Percentiles rank a stretch among this genome's conserved stretches.
phyloP scores from a whole-genome alignment of 2,797 vertebrate genomes.

The Sebastes dallii region DNA sequence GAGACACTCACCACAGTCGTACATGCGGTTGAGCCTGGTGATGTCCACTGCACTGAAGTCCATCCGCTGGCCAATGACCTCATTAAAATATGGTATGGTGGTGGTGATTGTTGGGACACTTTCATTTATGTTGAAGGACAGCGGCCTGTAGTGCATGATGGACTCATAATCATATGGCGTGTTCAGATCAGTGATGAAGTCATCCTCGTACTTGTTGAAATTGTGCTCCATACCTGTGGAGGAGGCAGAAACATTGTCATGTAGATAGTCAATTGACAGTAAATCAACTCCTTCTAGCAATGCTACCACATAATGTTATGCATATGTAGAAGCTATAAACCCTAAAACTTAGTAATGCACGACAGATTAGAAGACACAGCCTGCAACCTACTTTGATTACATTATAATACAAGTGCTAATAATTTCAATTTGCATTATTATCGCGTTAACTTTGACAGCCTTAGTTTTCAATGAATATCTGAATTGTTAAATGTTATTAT shows the following conservation, averaged over 20 bases:
- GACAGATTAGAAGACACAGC: background rate
- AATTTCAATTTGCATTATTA: background rate
- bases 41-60: slow-evolving; percentile 89
- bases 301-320: background rate
- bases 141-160: slow-evolving; percentile 89
- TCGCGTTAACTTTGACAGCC: background rate
- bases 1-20: slow-evolving; percentile 89
- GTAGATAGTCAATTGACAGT: background rate
- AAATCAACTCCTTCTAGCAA: background rate
- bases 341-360: background rate
- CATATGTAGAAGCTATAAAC: background rate
- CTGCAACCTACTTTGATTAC: background rate
- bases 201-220: slow-evolving; percentile 85
- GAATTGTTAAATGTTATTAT: background rate
- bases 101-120: slow-evolving; percentile 88
- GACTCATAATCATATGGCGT: slow-evolving; percentile 93
- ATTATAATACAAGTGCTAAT: background rate
- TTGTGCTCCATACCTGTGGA: slow-evolving; percentile 83
- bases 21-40: slow-evolving; percentile 91
- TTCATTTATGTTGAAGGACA: slow-evolving; percentile 89
- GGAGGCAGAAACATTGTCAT: background rate
- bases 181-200: slow-evolving; percentile 87
- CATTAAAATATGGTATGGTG: slow-evolving; percentile 85
- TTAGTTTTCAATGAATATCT: background rate
- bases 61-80: slow-evolving; percentile 90